A percentile compares a stretch with the other conserved stretches of the same genome.
phyloP scores from a whole-genome alignment of 2,888 invertebrate species.

The Drosophila nr. perissopoda region DNA sequence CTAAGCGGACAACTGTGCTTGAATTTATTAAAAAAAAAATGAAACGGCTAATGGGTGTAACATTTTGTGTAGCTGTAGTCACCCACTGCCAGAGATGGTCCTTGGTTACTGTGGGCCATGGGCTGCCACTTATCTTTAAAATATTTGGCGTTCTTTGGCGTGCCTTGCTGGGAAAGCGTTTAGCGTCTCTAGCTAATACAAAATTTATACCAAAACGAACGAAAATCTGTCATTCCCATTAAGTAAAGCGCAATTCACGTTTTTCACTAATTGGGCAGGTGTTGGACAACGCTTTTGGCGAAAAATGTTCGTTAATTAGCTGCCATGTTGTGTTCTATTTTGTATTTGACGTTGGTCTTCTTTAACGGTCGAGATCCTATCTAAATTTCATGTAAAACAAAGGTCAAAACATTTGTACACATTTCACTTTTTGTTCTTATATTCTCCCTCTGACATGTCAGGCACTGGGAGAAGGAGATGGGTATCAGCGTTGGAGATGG shows the following conservation, averaged over 20 bases:
- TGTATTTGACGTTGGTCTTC: conserved; percentile 11
- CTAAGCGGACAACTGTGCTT: conserved; percentile 65
- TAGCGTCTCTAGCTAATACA: conserved; percentile 65
- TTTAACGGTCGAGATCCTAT: conserved; percentile 59
- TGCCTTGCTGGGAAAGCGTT: conserved; percentile 44
- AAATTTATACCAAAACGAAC: conserved; percentile 66
- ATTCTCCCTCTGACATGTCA: conserved; percentile 63
- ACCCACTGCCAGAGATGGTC: conserved; percentile 28
- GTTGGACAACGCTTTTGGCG: conserved; percentile 34
- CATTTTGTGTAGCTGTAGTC: conserved; percentile 49
- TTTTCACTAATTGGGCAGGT: conserved; percentile 75
- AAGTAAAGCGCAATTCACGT: conserved; percentile 57
- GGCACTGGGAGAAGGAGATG: conserved; percentile 6
- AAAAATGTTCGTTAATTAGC: conserved; percentile 71
- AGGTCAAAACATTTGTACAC: conserved; percentile 63
- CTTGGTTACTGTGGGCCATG: conserved; percentile 24
- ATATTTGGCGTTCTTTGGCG: conserved; percentile 66
- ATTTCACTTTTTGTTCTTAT: conserved; percentile 55
- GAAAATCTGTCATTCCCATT: conserved; percentile 74
- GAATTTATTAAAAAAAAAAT: conserved; percentile 61
- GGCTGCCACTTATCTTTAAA: conserved; percentile 69
- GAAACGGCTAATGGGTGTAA: conserved; percentile 66
- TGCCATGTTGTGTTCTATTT: conserved; percentile 70
- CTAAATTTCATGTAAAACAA: conserved; percentile 66
- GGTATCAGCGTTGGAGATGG: conserved; percentile 8